Base-by-base conservation (phyloP, 2,888 invertebrate species). In the Tineola bisselliella region DNA sequence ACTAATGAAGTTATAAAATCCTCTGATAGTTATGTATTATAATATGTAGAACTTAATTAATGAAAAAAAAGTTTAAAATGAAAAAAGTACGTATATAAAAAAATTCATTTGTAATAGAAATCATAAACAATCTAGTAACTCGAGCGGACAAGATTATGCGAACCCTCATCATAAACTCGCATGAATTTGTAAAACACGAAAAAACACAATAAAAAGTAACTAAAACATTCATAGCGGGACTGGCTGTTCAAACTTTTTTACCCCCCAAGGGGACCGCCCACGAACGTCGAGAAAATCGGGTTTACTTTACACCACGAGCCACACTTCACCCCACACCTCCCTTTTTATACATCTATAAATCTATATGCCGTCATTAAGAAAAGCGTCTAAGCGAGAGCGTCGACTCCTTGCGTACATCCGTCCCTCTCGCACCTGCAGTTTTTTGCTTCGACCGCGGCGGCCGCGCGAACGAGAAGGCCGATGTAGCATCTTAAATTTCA, bases 331-430 rank as follows among this genome's bases (percentile, higher is more conserved):
- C 60, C 62, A 25, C 73, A 75, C 70, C 61, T 31, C 43, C 61
- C 61, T 69, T 72, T 66, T 66, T 67, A 69, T 76, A 83, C 79
- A 81, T 75, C 81, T 81, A 86, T 82, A 80, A 83, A 84, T 87
- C 86, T 84, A 86, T 82, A 84, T 79, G 79, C 80, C 81, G 79
- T 81, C 84, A 83, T 80, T 81, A 87, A 87, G 86, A 84, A 86
- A 86, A 76, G 80, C 74, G 74, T 48, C 58, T 60, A 73, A 61
- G 61, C 61, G 61, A 58, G 60, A 60, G 74, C 64, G 73, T 73
- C 69, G 76, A 72, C 79, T 73, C 83, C 83, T 84, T 81, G 76
- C 73, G 71, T 74, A 81, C 76, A 76, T 66, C 78, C 65, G 67
- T 80, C 86, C 68, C 75, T 63, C 62, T 84, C 75, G 38, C 67